These are phyloP conservation scores for Drosophila bocqueti DNA, from an alignment of 1,140 invertebrate genomes.

Conservation along the genomic window DNA sequence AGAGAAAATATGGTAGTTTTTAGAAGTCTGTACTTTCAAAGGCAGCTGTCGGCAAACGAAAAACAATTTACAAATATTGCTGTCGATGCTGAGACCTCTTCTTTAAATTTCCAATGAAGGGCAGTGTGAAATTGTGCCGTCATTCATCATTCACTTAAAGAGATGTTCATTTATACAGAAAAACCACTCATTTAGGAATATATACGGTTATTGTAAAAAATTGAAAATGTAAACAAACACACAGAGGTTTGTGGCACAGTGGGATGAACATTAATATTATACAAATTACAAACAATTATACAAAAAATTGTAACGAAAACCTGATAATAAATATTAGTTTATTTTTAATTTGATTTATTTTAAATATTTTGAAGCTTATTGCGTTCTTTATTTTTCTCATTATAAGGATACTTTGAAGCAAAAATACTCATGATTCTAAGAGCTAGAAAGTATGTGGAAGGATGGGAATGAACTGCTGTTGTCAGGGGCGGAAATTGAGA, in stretches of 20 bases:
- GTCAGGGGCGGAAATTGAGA: background rate
- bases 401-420: too few species aligned
- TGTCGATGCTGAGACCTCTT: background rate
- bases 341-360: too few species aligned
- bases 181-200: too few species aligned
- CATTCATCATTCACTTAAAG: conserved; percentile 29
- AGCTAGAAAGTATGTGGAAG: background rate
- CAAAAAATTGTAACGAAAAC: background rate
- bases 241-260: conserved; percentile 3
- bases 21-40: background rate
- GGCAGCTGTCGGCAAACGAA: background rate
- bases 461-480: background rate
- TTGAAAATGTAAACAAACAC: conserved; percentile 60
- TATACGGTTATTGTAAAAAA: conserved; percentile 28
- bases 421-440: background rate
- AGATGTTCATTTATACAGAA: background rate
- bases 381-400: background rate
- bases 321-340: too few species aligned
- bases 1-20: background rate
- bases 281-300: background rate
- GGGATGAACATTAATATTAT: background rate
- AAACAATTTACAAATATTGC: conserved; percentile 8
- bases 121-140: conserved; percentile 51
- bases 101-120: conserved; percentile 43
- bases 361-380: background rate